Conservation (phyloP, 2,888 invertebrate species). For the Cyclophora albipunctata region DNA sequence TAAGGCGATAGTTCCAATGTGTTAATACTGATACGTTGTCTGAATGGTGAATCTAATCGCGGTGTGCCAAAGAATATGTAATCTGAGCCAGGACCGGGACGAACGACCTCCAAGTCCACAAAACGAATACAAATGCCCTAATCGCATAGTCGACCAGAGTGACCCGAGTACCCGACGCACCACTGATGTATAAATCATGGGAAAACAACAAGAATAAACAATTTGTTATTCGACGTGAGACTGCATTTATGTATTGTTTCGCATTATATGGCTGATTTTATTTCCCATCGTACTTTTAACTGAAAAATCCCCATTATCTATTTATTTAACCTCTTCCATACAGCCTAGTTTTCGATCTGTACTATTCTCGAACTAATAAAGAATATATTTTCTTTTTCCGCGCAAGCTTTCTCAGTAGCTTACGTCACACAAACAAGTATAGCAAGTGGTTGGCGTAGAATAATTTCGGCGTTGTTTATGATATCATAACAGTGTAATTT, state of each 20-base stretch:
- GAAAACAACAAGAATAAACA: constrained; percentile 30
- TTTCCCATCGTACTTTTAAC: constrained; percentile 17
- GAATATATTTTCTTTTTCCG: too few relatives aligned
- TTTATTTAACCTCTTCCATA: too few relatives aligned
- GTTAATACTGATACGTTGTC: constrained; percentile 56
- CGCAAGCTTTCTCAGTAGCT: too few relatives aligned
- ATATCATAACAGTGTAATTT: constrained; percentile 20
- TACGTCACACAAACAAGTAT: too few relatives aligned
- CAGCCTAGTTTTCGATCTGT: too few relatives aligned
- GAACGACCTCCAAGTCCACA: constrained; percentile 65
- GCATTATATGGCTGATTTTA: constrained; percentile 13
- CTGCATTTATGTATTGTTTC: constrained; percentile 17
- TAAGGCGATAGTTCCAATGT: constrained; percentile 48
- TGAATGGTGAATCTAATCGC: constrained; percentile 48
- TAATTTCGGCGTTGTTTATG: too few relatives aligned
- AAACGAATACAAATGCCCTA: constrained; percentile 63
- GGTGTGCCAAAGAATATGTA: constrained; percentile 55
- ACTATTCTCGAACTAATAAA: too few relatives aligned
- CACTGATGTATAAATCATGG: constrained; percentile 40
- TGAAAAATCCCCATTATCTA: too few relatives aligned
- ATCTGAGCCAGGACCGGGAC: constrained; percentile 65
- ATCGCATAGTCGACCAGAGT: constrained; percentile 38
- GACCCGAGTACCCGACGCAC: constrained; percentile 26
- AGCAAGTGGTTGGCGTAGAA: too few relatives aligned
- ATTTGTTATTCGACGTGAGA: constrained; percentile 31